Evolutionary conservation across 2,888 invertebrate genomes (phyloP).

Genomic region (Drosophila pegasa): DNA sequence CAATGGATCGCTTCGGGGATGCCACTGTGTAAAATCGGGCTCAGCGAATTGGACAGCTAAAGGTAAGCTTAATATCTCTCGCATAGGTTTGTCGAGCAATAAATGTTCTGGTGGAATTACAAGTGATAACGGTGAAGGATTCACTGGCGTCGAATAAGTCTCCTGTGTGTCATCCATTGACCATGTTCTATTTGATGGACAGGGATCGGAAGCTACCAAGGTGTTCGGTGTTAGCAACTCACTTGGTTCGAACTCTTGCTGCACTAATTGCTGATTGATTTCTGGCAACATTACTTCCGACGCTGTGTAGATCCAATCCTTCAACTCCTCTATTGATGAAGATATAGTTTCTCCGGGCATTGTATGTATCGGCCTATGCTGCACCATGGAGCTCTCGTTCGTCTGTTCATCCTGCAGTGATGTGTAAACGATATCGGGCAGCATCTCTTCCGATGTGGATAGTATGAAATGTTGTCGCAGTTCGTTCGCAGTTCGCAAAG

Average conservation of each 20-base stretch:
- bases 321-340: not conserved
- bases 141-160: too few relatives aligned
- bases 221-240: too few relatives aligned
- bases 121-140: not conserved
- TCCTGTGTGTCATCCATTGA: not conserved
- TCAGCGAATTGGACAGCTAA: not conserved
- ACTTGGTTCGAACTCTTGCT: not conserved
- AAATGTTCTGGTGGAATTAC: not conserved
- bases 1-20: not conserved
- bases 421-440: not conserved
- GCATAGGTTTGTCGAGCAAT: not conserved
- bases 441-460: slow-evolving; percentile 1
- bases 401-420: not conserved
- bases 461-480: not conserved
- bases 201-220: too few relatives aligned
- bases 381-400: not conserved
- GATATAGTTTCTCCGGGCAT: not conserved
- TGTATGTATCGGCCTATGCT: not conserved
- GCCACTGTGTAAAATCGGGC: not conserved
- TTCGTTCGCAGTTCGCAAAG: not conserved
- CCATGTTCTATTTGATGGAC: too few relatives aligned
- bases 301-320: not conserved
- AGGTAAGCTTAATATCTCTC: not conserved
- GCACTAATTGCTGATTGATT: not conserved
- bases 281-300: not conserved